Base-by-base conservation (phyloP, 2,888 invertebrate species). In the Morpho achilles region DNA sequence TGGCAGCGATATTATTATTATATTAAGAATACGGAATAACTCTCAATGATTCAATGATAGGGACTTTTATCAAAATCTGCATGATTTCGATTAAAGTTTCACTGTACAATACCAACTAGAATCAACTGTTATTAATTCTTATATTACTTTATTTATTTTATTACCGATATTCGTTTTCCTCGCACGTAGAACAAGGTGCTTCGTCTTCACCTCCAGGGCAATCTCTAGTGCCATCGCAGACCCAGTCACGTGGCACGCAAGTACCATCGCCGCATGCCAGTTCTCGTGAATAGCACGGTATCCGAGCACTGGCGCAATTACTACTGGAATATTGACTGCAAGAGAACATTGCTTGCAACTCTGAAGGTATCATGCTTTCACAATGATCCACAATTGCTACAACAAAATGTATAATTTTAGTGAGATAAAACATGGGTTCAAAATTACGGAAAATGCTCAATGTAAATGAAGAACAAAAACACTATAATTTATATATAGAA, bases 141-240 rank as follows among this genome's bases (percentile, higher is more conserved):
- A 7, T 22, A 23, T 16, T 22, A 23, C 2, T 43, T 8, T 32
- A 9, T 45, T 43, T 45, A 45, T 22, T 43, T 53, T 8, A 16
- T 43, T 59, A 90, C 91, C 80, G 79, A 68, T 75, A 89, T 64
- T 91, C 90, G 48, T 79, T 71, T 4, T 69, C 65, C 6, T 75
- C 78, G 64, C 91, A 91, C 7, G 67, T 64, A 0, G 71, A 64
- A 68, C 94, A 94, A 47, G 88, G 79, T 2, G 79, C 74, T 70
- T 94, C 94, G 66, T 94, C 94, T 40, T 94, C 93, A 0, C 92
- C 93, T 61, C 87, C 91, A 5, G 89, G 79, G 64, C 94, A 94
- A 71, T 94, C 94, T 1, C 79, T 78, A 9, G 91, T 91, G 2
- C 92, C 91, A 66, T 94, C 94, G 70, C 94, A 94, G 50, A 92